phyloP scores from a whole-genome alignment of 1,140 invertebrate species.

The Meloidogyne hapla region DNA sequence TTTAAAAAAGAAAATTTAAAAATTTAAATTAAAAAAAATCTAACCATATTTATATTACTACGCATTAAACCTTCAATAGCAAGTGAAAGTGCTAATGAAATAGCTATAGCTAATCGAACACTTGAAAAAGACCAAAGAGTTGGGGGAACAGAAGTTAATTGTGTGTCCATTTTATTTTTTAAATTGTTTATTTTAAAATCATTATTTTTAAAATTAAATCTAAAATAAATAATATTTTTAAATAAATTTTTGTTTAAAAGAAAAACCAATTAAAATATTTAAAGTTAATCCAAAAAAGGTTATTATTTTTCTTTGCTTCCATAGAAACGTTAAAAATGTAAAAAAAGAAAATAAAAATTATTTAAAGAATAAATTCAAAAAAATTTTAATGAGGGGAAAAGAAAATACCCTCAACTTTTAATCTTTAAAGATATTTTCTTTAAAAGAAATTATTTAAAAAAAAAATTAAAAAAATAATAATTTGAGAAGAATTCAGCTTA shows the following conservation, averaged over 20 bases:
- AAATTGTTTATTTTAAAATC: not conserved
- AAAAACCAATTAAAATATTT: slow-evolving; percentile 5
- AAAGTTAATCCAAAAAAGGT: too few species aligned
- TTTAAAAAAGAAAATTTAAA: not conserved
- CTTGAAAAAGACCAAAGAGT: slow-evolving; percentile 53
- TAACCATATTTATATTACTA: slow-evolving; percentile 59
- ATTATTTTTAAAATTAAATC: too few species aligned
- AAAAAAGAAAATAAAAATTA: not conserved
- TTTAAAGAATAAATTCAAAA: too few species aligned
- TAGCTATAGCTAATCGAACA: slow-evolving; percentile 52
- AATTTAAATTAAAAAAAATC: not conserved
- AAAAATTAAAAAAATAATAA: too few species aligned
- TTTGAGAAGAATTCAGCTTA: too few species aligned
- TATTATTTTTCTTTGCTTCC: not conserved
- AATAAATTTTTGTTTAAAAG: not conserved
- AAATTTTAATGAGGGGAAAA: slow-evolving; percentile 4
- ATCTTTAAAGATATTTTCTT: too few species aligned
- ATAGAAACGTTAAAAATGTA: not conserved
- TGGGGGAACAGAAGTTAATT: not conserved
- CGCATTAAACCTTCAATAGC: slow-evolving; percentile 63
- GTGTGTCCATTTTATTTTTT: not conserved
- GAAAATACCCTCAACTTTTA: too few species aligned
- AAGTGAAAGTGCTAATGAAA: slow-evolving; percentile 57
- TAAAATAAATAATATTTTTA: slow-evolving; percentile 4
- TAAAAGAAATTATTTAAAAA: too few species aligned